Base-by-base conservation (phyloP, 2,888 invertebrate genomes). In the Dasypolia templi region DNA sequence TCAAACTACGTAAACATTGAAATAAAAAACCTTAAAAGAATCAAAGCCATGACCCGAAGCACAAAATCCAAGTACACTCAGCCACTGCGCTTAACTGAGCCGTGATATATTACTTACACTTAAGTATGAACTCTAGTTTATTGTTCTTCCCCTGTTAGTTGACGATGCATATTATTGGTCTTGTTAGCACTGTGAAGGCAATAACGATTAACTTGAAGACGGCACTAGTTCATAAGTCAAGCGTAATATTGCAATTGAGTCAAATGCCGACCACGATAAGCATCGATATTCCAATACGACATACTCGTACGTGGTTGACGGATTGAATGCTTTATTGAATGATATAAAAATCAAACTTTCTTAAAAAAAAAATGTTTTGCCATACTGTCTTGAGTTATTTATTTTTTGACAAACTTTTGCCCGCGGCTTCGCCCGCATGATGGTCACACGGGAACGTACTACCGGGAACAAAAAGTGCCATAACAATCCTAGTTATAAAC, bases 211-310 rank as follows among this genome's bases (percentile, higher is more conserved):
- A 59, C 67, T 72, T 67, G 80, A 73, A 79, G 51, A 53, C 46
- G 46, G 29, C 44, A 53, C 70, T 62, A 79, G 83, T 83, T 78
- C 79, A 70, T 78, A 66, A 78, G 61, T 71, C 65, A 39, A 0
- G 6, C 56, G 71, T 58, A 77, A 69, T 61, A 82, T 56, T 77
- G 70, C 69, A 35, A 39, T 39, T 42, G 32, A 53, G 11, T 26
- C 22, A 42, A 73, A 53, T 49, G 35, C 29, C 49, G 2, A 53
- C 49, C 35, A 61, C n/a, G 29, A 32, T 64, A 46, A 64, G 42
- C 49, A 58, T 53, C 14, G 19, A 22, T n/a, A 26, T 58, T 53
- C 35, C 17, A 32, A 59, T 59, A 39, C 9, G 17, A 26, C 11
- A 39, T 61, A 46, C n/a, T n/a, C n/a, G n/a, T n/a, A n/a, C 14